phyloP scores from a whole-genome alignment of 35 echinoderm and acorn worm species.

The Heliocidaris tuberculata region DNA sequence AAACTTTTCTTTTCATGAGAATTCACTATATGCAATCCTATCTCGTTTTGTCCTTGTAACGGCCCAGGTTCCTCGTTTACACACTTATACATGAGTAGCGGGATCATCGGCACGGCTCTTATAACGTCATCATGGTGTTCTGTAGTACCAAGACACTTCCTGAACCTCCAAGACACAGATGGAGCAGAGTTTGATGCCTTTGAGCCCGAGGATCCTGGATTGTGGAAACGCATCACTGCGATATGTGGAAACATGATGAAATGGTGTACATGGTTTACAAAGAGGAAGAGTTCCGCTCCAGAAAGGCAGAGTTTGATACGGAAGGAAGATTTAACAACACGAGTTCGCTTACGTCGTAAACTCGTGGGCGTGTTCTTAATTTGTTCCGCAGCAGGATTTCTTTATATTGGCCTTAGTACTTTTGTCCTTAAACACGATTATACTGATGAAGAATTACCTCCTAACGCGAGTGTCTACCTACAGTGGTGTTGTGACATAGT shows the following conservation, averaged over 20 bases:
- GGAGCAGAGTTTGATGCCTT: background rate
- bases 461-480: background rate
- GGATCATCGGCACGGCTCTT: background rate
- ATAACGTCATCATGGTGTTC: background rate
- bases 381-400: background rate
- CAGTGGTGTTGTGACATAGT: conserved; percentile 12
- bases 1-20: too few relatives aligned
- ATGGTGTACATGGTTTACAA: too few relatives aligned
- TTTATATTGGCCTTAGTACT: background rate
- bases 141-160: background rate
- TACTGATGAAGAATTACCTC: background rate
- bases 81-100: background rate
- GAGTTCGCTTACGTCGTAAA: background rate
- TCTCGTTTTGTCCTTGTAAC: background rate
- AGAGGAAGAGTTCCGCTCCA: background rate
- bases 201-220: background rate
- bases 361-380: background rate
- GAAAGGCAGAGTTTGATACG: background rate
- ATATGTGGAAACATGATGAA: background rate
- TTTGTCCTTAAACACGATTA: background rate
- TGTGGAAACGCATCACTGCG: background rate
- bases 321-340: background rate
- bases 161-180: background rate
- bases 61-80: background rate
- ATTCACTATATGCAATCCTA: too few relatives aligned